A percentile compares a stretch with the other conserved stretches of the same genome.
phyloP scores from a whole-genome alignment of 2,888 invertebrate genomes.

The Drosophila borborema region DNA sequence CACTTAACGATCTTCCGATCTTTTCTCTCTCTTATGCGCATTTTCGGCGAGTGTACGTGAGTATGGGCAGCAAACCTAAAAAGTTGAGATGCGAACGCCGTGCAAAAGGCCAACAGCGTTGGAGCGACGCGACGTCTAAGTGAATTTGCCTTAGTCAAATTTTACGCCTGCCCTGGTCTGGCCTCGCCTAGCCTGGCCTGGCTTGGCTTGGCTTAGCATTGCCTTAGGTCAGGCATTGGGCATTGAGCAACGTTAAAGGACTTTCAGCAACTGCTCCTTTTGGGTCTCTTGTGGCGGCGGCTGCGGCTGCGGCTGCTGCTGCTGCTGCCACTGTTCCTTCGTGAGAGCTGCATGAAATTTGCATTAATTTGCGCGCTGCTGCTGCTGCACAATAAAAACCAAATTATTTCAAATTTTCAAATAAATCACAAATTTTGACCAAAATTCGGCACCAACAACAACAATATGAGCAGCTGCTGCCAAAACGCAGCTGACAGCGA shows the following conservation, averaged over 20 bases:
- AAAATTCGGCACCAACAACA: slow-evolving; percentile 40
- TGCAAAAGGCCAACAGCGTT: slow-evolving; percentile 59
- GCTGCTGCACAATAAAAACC: slow-evolving; percentile 57
- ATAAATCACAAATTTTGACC: slow-evolving; percentile 73
- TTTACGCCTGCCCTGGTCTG: slow-evolving; percentile 35
- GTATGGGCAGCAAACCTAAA: slow-evolving; percentile 36
- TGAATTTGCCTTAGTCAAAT: slow-evolving; percentile 73
- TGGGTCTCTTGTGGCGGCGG: slow-evolving; percentile 16
- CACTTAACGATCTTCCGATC: neutral
- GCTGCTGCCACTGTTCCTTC: slow-evolving; percentile 6
- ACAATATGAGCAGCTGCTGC: slow-evolving; percentile 27
- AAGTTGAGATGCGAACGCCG: slow-evolving; percentile 47
- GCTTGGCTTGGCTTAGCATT: slow-evolving; percentile 64
- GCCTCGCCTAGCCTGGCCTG: slow-evolving; percentile 23
- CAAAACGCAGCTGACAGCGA: slow-evolving; percentile 27
- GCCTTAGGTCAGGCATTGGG: slow-evolving; percentile 72
- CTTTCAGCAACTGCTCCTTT: slow-evolving; percentile 36
- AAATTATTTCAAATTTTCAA: slow-evolving; percentile 71
- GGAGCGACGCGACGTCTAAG: slow-evolving; percentile 55
- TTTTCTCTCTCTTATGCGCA: neutral
- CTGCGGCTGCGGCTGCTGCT: neutral
- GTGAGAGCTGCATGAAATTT: slow-evolving; percentile 67
- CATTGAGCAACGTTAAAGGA: slow-evolving; percentile 15
- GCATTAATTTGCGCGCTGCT: slow-evolving; percentile 52
- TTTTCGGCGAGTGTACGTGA: slow-evolving; percentile 10